These are phyloP conservation scores for Phyllostomus discolor DNA, from an alignment of 2,113 vertebrate genomes.

Conservation along the genomic window DNA sequence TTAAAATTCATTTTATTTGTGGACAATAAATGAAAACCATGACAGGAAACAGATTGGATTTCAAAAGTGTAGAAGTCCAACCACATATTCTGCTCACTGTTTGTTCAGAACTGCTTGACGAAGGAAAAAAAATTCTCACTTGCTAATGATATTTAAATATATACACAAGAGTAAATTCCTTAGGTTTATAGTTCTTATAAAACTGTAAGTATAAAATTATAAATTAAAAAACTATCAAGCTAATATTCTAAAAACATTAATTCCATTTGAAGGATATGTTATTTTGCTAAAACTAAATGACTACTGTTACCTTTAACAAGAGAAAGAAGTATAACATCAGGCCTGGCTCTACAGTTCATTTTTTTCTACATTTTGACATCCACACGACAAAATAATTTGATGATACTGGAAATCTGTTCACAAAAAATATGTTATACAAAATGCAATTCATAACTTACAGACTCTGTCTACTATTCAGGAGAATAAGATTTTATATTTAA, in stretches of 20 bases:
- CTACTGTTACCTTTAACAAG: background rate
- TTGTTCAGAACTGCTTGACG: background rate
- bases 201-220: conserved; percentile 13
- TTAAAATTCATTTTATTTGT: background rate
- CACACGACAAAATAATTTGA: background rate
- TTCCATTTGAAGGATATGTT: background rate
- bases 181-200: background rate
- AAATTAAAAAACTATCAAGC: conserved; percentile 10
- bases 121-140: background rate
- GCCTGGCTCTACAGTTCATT: background rate
- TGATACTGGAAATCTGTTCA: background rate
- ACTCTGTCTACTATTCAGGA: background rate
- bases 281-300: conserved; percentile 17
- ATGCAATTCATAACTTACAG: background rate
- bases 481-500: background rate
- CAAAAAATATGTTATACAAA: background rate
- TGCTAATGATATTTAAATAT: background rate
- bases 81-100: background rate
- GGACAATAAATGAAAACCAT: background rate
- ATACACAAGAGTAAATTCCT: background rate
- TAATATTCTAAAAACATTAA: background rate
- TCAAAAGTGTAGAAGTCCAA: conserved; percentile 2
- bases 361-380: background rate
- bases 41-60: background rate
- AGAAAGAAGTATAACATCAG: background rate